Evolutionary conservation across 2,888 invertebrate genomes (phyloP).

Genomic region (Parnassius glacialis): DNA sequence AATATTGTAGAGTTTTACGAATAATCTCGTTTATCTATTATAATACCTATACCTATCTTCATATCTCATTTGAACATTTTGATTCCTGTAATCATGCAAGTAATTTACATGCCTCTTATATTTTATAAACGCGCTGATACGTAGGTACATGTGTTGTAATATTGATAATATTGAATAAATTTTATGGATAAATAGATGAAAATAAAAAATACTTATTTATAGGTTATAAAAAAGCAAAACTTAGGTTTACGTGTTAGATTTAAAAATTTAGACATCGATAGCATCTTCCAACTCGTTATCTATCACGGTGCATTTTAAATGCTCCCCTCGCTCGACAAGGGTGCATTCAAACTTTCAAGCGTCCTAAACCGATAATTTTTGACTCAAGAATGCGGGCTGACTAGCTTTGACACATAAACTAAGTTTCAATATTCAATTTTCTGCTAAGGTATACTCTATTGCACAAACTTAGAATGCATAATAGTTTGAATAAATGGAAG

Average conservation of each 20-base stretch:
- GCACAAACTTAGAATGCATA: slow-evolving; percentile 39
- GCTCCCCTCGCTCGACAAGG: slow-evolving; percentile 70
- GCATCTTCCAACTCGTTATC: slow-evolving; percentile 47
- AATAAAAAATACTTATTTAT: background rate
- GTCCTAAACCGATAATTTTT: slow-evolving; percentile 72
- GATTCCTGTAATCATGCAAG: too few species aligned
- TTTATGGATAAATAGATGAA: too few species aligned
- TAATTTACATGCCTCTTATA: too few species aligned
- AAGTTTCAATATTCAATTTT: slow-evolving; percentile 43
- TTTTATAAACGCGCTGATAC: too few species aligned
- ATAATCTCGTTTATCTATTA: too few species aligned
- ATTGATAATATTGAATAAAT: too few species aligned
- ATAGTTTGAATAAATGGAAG: slow-evolving; percentile 36
- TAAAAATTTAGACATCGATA: slow-evolving; percentile 18
- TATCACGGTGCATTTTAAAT: slow-evolving; percentile 68
- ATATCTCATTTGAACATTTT: too few species aligned
- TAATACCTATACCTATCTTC: too few species aligned
- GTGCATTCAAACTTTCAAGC: slow-evolving; percentile 79
- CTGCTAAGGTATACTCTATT: slow-evolving; percentile 35
- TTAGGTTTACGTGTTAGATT: slow-evolving; percentile 1
- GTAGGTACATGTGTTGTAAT: too few species aligned
- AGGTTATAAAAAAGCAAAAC: background rate
- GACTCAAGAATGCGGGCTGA: slow-evolving; percentile 73
- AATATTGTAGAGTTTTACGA: too few species aligned
- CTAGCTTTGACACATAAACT: slow-evolving; percentile 65